These are phyloP conservation scores for Sycophila sp. DNA, from an alignment of 1,140 invertebrate species.

Conservation along the genomic window DNA sequence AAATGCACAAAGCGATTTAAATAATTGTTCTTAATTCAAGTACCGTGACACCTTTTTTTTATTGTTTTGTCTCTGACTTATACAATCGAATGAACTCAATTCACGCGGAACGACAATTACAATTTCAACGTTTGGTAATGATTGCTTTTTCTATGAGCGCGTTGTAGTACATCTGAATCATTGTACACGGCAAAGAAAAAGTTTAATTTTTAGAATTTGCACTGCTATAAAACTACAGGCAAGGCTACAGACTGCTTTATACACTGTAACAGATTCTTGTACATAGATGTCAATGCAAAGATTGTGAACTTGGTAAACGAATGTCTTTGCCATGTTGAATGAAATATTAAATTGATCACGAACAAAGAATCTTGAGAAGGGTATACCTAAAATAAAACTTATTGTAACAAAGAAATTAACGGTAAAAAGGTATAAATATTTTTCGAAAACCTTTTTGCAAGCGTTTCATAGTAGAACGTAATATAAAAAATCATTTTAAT, in stretches of 20 bases:
- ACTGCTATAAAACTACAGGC: not conserved
- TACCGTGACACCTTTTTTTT: no score
- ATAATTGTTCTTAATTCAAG: no score
- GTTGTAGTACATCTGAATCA: not conserved
- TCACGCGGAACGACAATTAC: not conserved
- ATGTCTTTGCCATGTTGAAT: conserved; percentile 15
- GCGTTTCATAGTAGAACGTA: no score
- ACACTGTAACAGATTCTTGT: no score
- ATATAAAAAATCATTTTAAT: no score
- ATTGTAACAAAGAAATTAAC: no score
- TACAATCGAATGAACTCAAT: not conserved
- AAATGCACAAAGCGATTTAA: no score
- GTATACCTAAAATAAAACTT: not conserved
- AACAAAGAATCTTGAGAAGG: not conserved
- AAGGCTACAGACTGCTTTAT: no score
- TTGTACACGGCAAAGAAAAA: not conserved
- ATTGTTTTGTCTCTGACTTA: not conserved
- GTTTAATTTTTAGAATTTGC: not conserved
- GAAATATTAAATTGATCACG: not conserved
- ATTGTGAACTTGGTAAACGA: conserved; percentile 10
- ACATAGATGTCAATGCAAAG: not conserved
- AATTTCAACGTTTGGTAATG: not conserved
- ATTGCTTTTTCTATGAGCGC: not conserved
- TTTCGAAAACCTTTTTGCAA: no score
- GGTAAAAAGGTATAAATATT: no score